phyloP scores from a whole-genome alignment of 2,888 invertebrate genomes.

The Xylota segnis region DNA sequence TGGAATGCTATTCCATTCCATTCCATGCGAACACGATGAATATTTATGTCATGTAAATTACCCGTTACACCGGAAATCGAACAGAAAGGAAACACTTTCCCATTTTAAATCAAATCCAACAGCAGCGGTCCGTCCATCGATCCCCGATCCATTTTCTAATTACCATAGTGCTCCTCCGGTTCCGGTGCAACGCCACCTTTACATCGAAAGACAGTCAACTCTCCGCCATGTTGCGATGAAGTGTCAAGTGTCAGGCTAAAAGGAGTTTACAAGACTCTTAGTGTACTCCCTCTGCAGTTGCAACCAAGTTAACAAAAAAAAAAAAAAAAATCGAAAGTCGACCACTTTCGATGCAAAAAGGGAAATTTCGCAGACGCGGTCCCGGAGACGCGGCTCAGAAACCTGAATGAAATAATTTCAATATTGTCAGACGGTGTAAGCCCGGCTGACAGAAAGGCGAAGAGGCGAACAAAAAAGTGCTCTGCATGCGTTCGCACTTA shows the following conservation, averaged over 20 bases:
- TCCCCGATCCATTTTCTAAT: constrained; percentile 53
- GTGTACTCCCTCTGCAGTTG: constrained; percentile 4
- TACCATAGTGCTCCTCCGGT: constrained; percentile 47
- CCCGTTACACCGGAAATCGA: constrained; percentile 70
- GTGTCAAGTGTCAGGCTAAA: constrained; percentile 70
- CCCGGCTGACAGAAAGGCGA: constrained; percentile 19
- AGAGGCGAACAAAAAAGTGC: constrained; percentile 12
- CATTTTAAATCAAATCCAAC: constrained; percentile 61
- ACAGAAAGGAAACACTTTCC: constrained; percentile 71
- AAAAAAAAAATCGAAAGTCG: constrained; percentile 57
- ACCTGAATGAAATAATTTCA: constrained; percentile 58
- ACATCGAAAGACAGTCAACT: too few relatives aligned
- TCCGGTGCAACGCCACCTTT: too few relatives aligned
- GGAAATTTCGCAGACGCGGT: constrained; percentile 51
- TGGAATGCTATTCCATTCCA: constrained; percentile 19
- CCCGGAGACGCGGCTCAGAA: constrained; percentile 33
- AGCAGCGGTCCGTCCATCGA: constrained; percentile 41
- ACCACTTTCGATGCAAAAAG: constrained; percentile 45
- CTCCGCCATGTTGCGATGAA: too few relatives aligned
- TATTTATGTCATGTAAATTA: constrained; percentile 69
- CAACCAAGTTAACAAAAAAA: background rate
- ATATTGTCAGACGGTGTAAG: constrained; percentile 35
- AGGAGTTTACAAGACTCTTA: constrained; percentile 48
- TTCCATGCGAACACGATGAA: constrained; percentile 35
- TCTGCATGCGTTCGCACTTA: constrained; percentile 53